These are phyloP conservation scores for Pangasius larnaudii DNA, from an alignment of 2,797 vertebrate genomes.

Conservation along the genomic window DNA sequence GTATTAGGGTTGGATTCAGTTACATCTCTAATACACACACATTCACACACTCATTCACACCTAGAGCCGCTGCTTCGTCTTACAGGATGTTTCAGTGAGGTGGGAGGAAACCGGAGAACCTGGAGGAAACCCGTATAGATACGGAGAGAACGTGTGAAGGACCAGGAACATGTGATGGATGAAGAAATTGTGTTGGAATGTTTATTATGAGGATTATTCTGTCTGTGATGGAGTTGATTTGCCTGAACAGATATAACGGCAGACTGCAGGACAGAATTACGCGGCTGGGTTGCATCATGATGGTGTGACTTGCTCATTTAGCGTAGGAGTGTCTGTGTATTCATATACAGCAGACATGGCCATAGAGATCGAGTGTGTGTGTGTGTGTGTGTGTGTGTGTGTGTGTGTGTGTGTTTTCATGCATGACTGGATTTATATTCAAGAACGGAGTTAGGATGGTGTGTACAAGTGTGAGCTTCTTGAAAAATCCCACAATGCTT, in stretches of 20 bases:
- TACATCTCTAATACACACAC: not conserved
- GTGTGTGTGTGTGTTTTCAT: not conserved
- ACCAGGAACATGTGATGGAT: not conserved
- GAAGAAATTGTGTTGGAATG: not conserved
- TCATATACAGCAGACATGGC: not conserved
- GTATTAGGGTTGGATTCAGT: not conserved
- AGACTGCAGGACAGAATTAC: not conserved
- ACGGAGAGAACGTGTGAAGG: not conserved
- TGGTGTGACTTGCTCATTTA: not conserved
- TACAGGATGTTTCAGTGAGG: not conserved
- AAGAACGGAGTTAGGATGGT: not conserved
- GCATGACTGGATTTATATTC: not conserved
- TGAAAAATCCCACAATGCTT: not conserved
- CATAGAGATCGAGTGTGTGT: not conserved
- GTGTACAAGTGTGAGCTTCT: not conserved
- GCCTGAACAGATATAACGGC: not conserved
- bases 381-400: not conserved
- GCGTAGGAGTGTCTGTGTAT: not conserved
- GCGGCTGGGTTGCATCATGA: not conserved
- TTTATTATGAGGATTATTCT: not conserved
- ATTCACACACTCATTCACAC: not conserved
- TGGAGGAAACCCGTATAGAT: not conserved
- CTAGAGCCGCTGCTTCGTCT: too few relatives aligned
- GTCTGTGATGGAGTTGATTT: not conserved
- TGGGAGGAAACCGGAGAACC: not conserved